Conservation (phyloP, 2,888 invertebrate species). For the Scaptomyza parva region DNA sequence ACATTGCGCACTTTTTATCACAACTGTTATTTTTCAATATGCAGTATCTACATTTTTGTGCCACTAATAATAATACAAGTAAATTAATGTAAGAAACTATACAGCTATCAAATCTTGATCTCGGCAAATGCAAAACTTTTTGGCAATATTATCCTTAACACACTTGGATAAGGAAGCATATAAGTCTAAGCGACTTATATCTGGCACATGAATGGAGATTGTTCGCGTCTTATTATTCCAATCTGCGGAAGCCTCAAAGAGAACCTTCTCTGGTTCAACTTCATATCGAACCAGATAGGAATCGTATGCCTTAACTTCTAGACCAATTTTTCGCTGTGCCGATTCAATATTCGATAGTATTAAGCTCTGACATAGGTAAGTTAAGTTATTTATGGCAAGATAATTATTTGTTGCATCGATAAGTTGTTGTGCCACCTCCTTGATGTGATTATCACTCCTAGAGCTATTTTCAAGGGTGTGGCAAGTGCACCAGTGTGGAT, state of each 20-base stretch:
- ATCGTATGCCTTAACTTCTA: slow-evolving; percentile 6
- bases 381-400: slow-evolving; percentile 52
- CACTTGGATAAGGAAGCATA: slow-evolving; percentile 29
- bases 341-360: slow-evolving; percentile 42
- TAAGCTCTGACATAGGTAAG: slow-evolving; percentile 53
- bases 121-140: slow-evolving; percentile 76
- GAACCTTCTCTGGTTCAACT: slow-evolving; percentile 12
- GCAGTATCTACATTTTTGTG: too few relatives aligned
- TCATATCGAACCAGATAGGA: slow-evolving; percentile 40
- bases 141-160: slow-evolving; percentile 59
- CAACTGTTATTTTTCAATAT: too few relatives aligned
- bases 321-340: slow-evolving; percentile 23
- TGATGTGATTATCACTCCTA: slow-evolving; percentile 3
- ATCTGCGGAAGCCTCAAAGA: slow-evolving; percentile 35
- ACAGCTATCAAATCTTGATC: not conserved
- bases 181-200: slow-evolving; percentile 46
- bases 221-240: slow-evolving; percentile 26
- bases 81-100: too few relatives aligned
- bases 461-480: slow-evolving; percentile 1
- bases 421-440: slow-evolving; percentile 40
- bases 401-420: slow-evolving; percentile 70
- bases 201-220: slow-evolving; percentile 37
- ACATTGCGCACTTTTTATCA: slow-evolving; percentile 1
- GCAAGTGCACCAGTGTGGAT: slow-evolving; percentile 91
- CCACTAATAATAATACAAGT: too few relatives aligned